These are phyloP conservation scores for Cariama cristata DNA, from an alignment of 2,113 vertebrate species.

Conservation along the genomic window DNA sequence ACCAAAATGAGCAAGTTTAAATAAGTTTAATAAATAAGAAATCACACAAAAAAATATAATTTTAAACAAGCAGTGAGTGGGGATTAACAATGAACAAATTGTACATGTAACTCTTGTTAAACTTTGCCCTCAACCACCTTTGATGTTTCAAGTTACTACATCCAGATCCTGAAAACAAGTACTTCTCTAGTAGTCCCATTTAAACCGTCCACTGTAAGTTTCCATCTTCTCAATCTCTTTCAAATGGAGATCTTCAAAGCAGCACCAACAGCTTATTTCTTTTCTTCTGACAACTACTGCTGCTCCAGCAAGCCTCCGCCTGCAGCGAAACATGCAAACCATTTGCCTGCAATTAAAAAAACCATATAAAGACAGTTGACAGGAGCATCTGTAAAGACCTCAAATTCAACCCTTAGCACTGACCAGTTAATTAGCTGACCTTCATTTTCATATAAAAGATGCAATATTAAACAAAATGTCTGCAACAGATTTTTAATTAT, in stretches of 20 bases:
- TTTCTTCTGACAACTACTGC: not conserved
- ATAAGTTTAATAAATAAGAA: not conserved
- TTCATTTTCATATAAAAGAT: not conserved
- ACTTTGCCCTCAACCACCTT: not conserved
- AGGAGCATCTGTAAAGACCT: not conserved
- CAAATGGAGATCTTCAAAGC: not conserved
- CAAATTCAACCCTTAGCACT: not conserved
- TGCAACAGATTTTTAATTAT: not conserved
- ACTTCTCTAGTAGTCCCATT: not conserved
- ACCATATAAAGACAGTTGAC: not conserved
- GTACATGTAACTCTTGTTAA: fast-evolving
- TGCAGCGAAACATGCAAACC: not conserved
- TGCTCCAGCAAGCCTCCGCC: not conserved
- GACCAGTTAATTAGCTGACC: not conserved
- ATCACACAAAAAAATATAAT: not conserved
- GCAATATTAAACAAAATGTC: not conserved
- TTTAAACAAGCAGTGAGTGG: not conserved
- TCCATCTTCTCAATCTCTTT: not conserved
- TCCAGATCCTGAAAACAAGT: not conserved
- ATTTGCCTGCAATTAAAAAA: not conserved
- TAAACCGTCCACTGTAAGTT: not conserved
- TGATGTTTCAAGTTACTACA: not conserved
- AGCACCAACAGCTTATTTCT: not conserved
- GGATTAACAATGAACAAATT: not conserved
- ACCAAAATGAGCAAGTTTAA: not conserved